A percentile compares a stretch with the other conserved stretches of the same genome.
Conservation (phyloP, 2,113 vertebrate genomes). For the Hippocampus abdominalis region DNA sequence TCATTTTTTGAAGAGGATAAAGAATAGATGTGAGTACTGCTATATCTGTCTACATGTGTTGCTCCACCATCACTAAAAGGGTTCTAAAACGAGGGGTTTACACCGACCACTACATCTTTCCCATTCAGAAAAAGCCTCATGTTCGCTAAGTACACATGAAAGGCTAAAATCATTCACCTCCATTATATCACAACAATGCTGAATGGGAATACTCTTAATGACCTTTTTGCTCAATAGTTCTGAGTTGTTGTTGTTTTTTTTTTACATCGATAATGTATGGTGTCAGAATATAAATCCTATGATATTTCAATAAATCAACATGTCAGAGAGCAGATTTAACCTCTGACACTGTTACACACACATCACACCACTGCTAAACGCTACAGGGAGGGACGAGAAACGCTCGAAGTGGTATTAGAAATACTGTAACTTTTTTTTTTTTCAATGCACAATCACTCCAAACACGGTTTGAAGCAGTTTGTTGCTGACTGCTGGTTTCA, state of each 20-base stretch:
- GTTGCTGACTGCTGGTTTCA: slow-evolving; percentile 1
- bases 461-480: slow-evolving; percentile 15
- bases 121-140: slow-evolving; percentile 36
- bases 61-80: too few species aligned
- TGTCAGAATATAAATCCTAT: background rate
- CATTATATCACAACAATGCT: slow-evolving; percentile 27
- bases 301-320: slow-evolving; percentile 23
- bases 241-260: slow-evolving; percentile 8
- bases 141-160: slow-evolving; percentile 33
- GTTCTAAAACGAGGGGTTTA: too few species aligned
- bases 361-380: background rate
- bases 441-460: background rate
- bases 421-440: background rate
- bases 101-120: slow-evolving; percentile 3
- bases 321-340: slow-evolving; percentile 3
- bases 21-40: too few species aligned
- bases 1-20: too few species aligned
- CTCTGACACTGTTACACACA: slow-evolving; percentile 13
- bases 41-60: too few species aligned
- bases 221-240: slow-evolving; percentile 12
- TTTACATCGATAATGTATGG: background rate
- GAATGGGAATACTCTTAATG: too few species aligned
- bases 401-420: background rate
- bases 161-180: slow-evolving; percentile 46
- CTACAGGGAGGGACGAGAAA: slow-evolving; percentile 4